Base-by-base conservation (phyloP, 2,113 vertebrate species). In the Nestor notabilis region DNA sequence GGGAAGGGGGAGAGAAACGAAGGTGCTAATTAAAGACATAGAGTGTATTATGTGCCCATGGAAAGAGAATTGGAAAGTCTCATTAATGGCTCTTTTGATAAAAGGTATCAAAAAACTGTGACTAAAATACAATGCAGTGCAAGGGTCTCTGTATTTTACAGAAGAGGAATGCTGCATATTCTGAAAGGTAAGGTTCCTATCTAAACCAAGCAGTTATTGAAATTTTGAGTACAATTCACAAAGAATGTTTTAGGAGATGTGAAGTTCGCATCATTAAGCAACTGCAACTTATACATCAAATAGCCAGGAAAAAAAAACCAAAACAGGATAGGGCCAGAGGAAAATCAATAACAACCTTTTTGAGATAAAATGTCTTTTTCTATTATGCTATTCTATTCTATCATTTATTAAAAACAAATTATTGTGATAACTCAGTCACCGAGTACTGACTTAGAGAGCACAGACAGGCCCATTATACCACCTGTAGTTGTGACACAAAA, bases 1-100 rank as follows among this genome's bases (percentile, higher is more conserved):
- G 93, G 91, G 94, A 93, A 96, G 96, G 95, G 94, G 94, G 93
- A 96, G 91, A 94, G 79, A 76, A 95, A 74, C 0, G 58, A 95
- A 97, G 96, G 94, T 97, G 95, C 91, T 97, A 96, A 96, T 97
- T 97, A 97, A 95, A 96, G 96, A 97, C 91, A 92, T 69, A 91
- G 87, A 89, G 74, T 52, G 2, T 76, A 68, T 94, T 97, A 82
- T 93, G 39, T 86, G 65, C 93, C 81, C 3, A 0, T 33, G 17
- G 60, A 93, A 87, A 89, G 87, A 89, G 61, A 94, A 72, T 18
- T 9, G 0, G 24, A 79, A 93, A 95, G 35, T 78, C 69, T 94
- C 11, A 0, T 64, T 91, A 96, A 78, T 91, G 55, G 61, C 58
- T 84, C 60, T 58, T 58, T 39, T 71, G 80, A 96, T 63, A 91